Evolutionary conservation across 2,888 invertebrate species (phyloP), one percentile per base, ranked within the genome.

Genomic region (Ectemnius lituratus): DNA sequence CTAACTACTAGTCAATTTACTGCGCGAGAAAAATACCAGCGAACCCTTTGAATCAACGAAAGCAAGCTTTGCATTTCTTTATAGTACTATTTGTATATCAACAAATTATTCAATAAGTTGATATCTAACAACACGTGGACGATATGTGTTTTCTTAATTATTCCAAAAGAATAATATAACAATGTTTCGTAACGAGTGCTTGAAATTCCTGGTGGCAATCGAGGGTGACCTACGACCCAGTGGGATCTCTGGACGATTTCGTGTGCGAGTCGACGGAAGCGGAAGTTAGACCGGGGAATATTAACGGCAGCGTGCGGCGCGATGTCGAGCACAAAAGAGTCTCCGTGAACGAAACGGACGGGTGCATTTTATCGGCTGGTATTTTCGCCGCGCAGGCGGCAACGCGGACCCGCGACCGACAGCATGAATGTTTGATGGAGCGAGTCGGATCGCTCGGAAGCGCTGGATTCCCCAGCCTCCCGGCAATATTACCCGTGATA

Each of bases 341-440:
- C 20, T 46, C 37, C 37, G 37, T 20, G 37, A 8, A 14, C 2
- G 27, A 4, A 46, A 5, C n/a, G 46, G 27, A 28, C 65, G 23
- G n/a, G 62, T 63, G 79, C 77, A 76, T 79, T 82, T 82, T 84
- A 82, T 82, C 82, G 71, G 82, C 60, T 52, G 37, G 73, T 67
- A 76, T 84, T 82, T 84, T 84, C 73, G 77, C 72, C 75, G 72
- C 8, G 37, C 37, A 8, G 66, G 69, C 70, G 69, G 67, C 75
- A 64, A 84, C 81, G 68, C 76, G 70, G 70, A 62, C 78, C 70
- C 78, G 77, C 66, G 84, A 69, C 64, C 77, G 70, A 74, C 75
- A 60, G 78, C 76, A 82, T 82, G 79, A 85, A 84, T 84, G 80
- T 84, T 84, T 84, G 82, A 84, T 84, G 85, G 78, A 74, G 76